Percentiles rank a stretch among this genome's conserved stretches.
phyloP scores from a whole-genome alignment of 2,113 vertebrate species.

The Otocyon megalotis region DNA sequence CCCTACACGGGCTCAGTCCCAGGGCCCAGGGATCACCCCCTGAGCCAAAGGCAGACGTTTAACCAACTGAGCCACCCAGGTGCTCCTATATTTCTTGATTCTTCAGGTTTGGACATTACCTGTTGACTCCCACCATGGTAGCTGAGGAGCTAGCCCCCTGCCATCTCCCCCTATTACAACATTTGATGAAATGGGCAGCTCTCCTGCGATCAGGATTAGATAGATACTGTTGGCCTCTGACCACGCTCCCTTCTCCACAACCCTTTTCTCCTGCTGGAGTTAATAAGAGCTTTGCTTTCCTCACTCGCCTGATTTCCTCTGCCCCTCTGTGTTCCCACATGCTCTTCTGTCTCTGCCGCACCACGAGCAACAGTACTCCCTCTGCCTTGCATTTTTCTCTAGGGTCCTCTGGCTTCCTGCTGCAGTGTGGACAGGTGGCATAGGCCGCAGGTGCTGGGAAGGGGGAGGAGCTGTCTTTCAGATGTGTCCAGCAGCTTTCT shows the following conservation, averaged over 20 bases:
- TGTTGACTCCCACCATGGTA: background rate
- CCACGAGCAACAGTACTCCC: background rate
- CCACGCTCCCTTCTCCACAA: background rate
- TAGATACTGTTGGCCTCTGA: background rate
- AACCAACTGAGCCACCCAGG: too few species aligned
- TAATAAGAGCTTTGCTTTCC: background rate
- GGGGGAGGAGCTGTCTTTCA: background rate
- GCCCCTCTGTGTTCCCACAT: background rate
- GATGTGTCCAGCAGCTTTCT: background rate
- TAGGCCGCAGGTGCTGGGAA: background rate
- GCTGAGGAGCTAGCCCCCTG: fast-evolving
- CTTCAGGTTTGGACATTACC: background rate
- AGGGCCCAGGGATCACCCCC: too few species aligned
- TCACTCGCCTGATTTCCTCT: background rate
- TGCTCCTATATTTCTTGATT: background rate
- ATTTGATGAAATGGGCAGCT: background rate
- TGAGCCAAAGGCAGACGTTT: too few species aligned
- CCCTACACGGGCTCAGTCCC: too few species aligned
- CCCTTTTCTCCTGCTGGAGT: background rate
- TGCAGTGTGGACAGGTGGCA: background rate
- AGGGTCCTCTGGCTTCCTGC: background rate
- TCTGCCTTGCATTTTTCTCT: background rate
- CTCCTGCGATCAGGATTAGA: background rate
- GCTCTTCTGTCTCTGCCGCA: background rate
- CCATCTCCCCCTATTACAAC: background rate